A percentile compares a stretch with the other conserved stretches of the same genome.
phyloP scores from a whole-genome alignment of 2,113 vertebrate genomes.

The Myodes glareolus region DNA sequence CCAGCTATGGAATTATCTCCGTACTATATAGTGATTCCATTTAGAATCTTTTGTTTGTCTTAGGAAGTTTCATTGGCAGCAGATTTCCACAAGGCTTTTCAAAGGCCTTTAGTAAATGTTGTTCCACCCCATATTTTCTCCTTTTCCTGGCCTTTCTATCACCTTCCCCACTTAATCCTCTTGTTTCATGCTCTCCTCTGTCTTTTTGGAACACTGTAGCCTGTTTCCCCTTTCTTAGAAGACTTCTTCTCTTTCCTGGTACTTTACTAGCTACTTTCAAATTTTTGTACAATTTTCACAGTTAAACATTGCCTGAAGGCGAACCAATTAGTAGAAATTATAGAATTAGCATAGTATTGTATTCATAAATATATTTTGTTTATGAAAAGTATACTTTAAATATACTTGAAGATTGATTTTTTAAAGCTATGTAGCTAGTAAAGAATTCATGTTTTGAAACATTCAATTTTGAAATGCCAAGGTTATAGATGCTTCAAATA shows the following conservation, averaged over 20 bases:
- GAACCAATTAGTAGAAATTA: background rate
- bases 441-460: background rate
- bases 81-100: background rate
- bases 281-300: background rate
- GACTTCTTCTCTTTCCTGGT: background rate
- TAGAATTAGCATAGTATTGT: background rate
- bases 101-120: background rate
- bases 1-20: background rate
- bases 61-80: background rate
- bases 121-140: background rate
- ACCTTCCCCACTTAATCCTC: background rate
- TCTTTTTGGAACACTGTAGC: too few species aligned
- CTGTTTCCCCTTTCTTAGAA: background rate
- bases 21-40: background rate
- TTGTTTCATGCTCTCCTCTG: background rate
- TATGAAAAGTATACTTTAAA: background rate
- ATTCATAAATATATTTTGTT: background rate
- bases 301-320: background rate
- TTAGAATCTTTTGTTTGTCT: background rate
- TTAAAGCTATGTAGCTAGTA: background rate
- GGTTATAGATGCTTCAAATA: fast-evolving
- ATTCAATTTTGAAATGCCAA: background rate
- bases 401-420: background rate
- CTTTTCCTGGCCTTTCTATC: background rate
- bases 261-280: background rate